Evolutionary conservation across 2,113 vertebrate species (phyloP).

Genomic region (Tragulus kanchil): DNA sequence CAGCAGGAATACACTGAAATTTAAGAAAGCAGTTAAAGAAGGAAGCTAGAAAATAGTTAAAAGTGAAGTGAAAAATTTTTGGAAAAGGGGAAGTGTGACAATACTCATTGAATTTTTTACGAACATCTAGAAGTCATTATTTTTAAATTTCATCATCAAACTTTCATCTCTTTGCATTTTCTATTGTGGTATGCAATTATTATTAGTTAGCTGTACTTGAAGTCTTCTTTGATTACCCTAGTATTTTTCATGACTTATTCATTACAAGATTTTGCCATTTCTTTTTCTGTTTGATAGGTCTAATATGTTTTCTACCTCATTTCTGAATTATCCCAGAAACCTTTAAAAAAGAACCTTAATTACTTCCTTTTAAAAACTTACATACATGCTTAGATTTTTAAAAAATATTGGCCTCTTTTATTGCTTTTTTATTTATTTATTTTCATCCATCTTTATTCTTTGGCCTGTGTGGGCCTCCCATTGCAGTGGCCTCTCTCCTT

Average conservation of each 20-base stretch:
- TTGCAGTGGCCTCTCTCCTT: no score
- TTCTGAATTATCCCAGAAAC: neutral
- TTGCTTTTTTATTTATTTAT: no score
- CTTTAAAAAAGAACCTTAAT: neutral
- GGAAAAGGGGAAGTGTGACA: neutral
- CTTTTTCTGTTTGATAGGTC: slow-evolving; percentile 5
- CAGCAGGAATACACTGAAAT: neutral
- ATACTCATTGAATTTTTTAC: neutral
- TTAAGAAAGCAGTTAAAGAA: neutral
- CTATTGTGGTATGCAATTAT: neutral
- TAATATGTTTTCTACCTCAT: slow-evolving; percentile 51
- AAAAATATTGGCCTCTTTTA: no score
- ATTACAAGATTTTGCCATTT: neutral
- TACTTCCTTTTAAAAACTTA: neutral
- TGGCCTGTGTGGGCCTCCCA: no score
- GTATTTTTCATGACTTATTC: neutral
- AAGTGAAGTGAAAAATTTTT: slow-evolving; percentile 26
- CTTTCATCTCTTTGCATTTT: neutral
- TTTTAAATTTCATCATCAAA: neutral
- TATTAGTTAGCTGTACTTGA: slow-evolving; percentile 9
- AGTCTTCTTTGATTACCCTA: neutral
- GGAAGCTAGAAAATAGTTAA: slow-evolving; percentile 20
- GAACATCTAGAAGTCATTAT: slow-evolving; percentile 4
- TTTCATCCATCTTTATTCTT: no score
- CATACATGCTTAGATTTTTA: no score